A percentile compares a stretch with the other conserved stretches of the same genome.
These are phyloP conservation scores for Mythimna vitellina DNA, from an alignment of 2,888 invertebrate genomes.

Conservation along the genomic window DNA sequence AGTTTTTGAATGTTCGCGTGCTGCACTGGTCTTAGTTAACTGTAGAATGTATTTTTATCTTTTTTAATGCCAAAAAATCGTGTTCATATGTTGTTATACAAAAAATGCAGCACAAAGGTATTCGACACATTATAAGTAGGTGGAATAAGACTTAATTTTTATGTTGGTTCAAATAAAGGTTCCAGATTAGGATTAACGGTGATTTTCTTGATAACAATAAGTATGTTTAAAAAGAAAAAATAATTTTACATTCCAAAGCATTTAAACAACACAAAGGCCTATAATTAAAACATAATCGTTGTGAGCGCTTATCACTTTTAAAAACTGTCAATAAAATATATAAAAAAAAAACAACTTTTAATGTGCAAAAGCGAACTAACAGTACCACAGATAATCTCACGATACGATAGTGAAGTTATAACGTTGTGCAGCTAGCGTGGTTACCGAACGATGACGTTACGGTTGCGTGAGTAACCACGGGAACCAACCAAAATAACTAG, in stretches of 20 bases:
- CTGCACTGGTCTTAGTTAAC: conserved; percentile 71
- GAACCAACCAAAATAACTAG: conserved; percentile 66
- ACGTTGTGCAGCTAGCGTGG: conserved; percentile 83
- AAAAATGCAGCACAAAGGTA: conserved; percentile 26
- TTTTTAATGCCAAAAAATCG: conserved; percentile 47
- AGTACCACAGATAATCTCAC: conserved; percentile 78
- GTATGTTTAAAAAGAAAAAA: not conserved
- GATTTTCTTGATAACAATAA: not conserved
- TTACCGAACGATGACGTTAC: conserved; percentile 88
- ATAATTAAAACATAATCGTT: conserved; percentile 35
- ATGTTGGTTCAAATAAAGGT: conserved; percentile 4
- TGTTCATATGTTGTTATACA: conserved; percentile 33
- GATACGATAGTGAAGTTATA: conserved; percentile 68
- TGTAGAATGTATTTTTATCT: conserved; percentile 61
- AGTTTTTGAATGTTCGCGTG: conserved; percentile 82
- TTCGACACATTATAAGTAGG: conserved; percentile 9
- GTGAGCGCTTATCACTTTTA: conserved; percentile 25
- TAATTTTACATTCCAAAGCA: conserved; percentile 13
- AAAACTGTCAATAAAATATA: conserved; percentile 56
- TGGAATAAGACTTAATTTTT: not conserved
- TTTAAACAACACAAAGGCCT: not conserved
- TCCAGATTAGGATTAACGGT: not conserved
- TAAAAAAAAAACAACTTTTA: conserved; percentile 57
- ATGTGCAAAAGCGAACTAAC: conserved; percentile 69
- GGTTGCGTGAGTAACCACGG: conserved; percentile 77